These are phyloP conservation scores for Deilephila porcellus DNA, from an alignment of 2,888 invertebrate genomes.

Conservation along the genomic window DNA sequence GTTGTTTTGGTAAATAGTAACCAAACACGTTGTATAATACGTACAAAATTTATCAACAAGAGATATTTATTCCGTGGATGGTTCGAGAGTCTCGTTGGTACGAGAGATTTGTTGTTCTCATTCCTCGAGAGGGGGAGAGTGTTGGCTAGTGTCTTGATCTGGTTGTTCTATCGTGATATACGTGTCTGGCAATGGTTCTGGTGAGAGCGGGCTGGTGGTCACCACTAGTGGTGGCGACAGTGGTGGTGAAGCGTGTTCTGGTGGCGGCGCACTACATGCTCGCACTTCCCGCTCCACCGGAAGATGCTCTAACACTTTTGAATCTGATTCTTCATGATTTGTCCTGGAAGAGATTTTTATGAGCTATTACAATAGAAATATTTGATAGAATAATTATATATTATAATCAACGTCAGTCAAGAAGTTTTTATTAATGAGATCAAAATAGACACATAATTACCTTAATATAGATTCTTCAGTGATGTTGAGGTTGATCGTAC, in stretches of 20 bases:
- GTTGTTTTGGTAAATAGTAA: conserved; percentile 48
- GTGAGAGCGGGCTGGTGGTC: conserved; percentile 42
- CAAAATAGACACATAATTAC: conserved; percentile 46
- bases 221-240: conserved; percentile 42
- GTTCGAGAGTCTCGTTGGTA: conserved; percentile 40
- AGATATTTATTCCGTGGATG: conserved; percentile 36
- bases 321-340: conserved; percentile 19
- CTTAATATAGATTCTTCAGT: conserved; percentile 56
- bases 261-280: conserved; percentile 67
- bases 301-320: conserved; percentile 52
- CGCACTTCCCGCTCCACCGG: conserved; percentile 60
- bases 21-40: conserved; percentile 62
- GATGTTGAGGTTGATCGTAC: conserved; percentile 59
- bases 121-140: conserved; percentile 45
- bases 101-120: conserved; percentile 51
- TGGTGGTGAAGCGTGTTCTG: conserved; percentile 48
- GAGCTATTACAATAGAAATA: too few species aligned
- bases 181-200: conserved; percentile 52
- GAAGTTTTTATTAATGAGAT: too few species aligned
- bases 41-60: conserved; percentile 66
- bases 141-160: conserved; percentile 39
- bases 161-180: conserved; percentile 62
- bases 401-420: too few species aligned
- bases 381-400: too few species aligned
- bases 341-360: conserved; percentile 7